A percentile compares a stretch with the other conserved stretches of the same genome.
Evolutionary conservation across 2,888 invertebrate species (phyloP).

Genomic region (Nomada ferruginata): DNA sequence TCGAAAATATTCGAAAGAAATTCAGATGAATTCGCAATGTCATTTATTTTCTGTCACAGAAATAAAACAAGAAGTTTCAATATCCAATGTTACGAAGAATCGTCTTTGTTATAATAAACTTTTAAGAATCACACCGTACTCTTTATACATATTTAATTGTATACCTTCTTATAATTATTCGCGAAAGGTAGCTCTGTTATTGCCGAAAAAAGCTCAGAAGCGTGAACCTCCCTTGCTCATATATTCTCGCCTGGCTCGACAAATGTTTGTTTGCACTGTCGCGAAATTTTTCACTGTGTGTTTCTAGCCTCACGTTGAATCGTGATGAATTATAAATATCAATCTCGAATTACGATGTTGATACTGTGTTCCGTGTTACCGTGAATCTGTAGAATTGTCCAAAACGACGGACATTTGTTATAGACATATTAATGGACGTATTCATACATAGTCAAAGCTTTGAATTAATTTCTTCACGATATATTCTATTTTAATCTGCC

Average conservation of each 20-base stretch:
- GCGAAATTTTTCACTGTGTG: conserved; percentile 3
- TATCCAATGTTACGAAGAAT: neutral
- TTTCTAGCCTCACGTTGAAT: neutral
- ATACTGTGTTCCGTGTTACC: conserved; percentile 16
- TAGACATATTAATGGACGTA: neutral
- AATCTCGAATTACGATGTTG: conserved; percentile 34
- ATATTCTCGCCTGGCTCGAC: conserved; percentile 47
- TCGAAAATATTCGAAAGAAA: no score
- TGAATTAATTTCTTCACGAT: no score
- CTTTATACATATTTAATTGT: neutral
- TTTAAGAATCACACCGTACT: conserved; percentile 2
- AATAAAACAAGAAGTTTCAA: no score
- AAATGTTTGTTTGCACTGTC: conserved; percentile 41
- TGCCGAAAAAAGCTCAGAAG: conserved; percentile 33
- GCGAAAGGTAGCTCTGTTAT: conserved; percentile 36
- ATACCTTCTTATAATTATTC: conserved; percentile 36
- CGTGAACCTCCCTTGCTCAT: conserved; percentile 39
- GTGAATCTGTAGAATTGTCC: conserved; percentile 26
- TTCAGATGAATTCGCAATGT: no score
- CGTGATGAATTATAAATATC: neutral
- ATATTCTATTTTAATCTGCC: no score
- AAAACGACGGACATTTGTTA: conserved; percentile 29
- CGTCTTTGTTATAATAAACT: neutral
- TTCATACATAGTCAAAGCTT: no score
- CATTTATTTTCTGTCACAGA: no score